Evolutionary conservation across 2,113 vertebrate species (phyloP).

Genomic region (Nesogale talazaci): DNA sequence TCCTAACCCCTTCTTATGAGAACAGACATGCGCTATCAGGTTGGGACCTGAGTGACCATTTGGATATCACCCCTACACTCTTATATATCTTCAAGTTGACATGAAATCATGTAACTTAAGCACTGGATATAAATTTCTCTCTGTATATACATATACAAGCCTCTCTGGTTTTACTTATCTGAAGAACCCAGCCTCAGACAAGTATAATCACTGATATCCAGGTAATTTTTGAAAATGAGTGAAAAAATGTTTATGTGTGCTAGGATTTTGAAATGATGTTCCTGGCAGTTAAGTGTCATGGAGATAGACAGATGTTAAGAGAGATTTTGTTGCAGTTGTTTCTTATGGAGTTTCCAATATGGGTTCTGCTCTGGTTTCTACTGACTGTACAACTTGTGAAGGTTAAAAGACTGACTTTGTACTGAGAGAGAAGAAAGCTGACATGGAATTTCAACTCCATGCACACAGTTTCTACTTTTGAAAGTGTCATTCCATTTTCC

Average conservation of each 20-base stretch:
- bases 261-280: not conserved
- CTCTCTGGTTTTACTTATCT: too few species aligned
- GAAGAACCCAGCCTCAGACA: too few species aligned
- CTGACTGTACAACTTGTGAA: not conserved
- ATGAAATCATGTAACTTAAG: too few species aligned
- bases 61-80: too few species aligned
- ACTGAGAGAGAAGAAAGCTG: not conserved
- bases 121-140: too few species aligned
- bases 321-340: not conserved
- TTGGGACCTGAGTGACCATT: too few species aligned
- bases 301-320: not conserved
- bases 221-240: constrained; percentile 3
- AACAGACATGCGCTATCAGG: too few species aligned
- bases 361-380: not conserved
- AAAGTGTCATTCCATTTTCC: not conserved
- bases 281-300: not conserved
- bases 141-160: too few species aligned
- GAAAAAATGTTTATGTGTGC: not conserved
- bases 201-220: not conserved
- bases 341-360: not conserved
- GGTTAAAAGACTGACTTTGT: not conserved
- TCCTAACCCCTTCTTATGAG: too few species aligned
- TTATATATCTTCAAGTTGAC: too few species aligned
- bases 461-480: not conserved
- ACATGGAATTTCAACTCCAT: not conserved